A percentile compares a stretch with the other conserved stretches of the same genome.
Evolutionary conservation across 2,113 vertebrate genomes (phyloP).

Genomic region (Tylochromis polylepis): DNA sequence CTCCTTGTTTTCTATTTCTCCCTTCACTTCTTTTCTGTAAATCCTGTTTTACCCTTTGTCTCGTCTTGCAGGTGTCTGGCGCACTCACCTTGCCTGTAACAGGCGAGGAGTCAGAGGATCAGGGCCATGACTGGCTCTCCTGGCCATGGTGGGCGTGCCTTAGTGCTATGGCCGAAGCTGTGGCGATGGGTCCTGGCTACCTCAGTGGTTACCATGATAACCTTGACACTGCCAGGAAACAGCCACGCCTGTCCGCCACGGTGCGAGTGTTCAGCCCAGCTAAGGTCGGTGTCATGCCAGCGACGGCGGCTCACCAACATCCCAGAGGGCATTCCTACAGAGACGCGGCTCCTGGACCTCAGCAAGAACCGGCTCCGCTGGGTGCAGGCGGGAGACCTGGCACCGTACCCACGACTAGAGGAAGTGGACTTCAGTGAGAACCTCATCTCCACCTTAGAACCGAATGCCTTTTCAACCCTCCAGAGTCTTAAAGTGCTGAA

Average conservation of each 20-base stretch:
- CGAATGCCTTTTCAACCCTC: slow-evolving; percentile 87
- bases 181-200: slow-evolving; percentile 65
- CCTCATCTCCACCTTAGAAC: slow-evolving; percentile 88
- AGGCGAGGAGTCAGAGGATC: slow-evolving; percentile 72
- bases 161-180: slow-evolving; percentile 67
- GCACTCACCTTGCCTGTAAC: slow-evolving; percentile 73
- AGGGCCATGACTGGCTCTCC: slow-evolving; percentile 75
- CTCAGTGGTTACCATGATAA: slow-evolving; percentile 48
- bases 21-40: background rate
- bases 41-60: background rate
- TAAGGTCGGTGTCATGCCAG: slow-evolving; percentile 85
- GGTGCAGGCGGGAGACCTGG: slow-evolving; percentile 86
- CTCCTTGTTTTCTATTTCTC: background rate
- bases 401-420: slow-evolving; percentile 84
- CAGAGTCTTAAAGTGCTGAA: slow-evolving; percentile 82
- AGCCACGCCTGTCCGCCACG: slow-evolving; percentile 82
- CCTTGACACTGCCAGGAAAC: slow-evolving; percentile 63
- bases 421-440: slow-evolving; percentile 96
- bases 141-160: slow-evolving; percentile 67
- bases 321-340: slow-evolving; percentile 92
- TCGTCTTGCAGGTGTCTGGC: slow-evolving; percentile 70
- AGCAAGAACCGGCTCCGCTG: slow-evolving; percentile 93
- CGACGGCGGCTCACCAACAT: slow-evolving; percentile 84
- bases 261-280: slow-evolving; percentile 85
- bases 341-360: slow-evolving; percentile 89